Evolutionary conservation across 2,888 invertebrate species (phyloP), one percentile per base, ranked within the genome.

Genomic region (Euzetes globulus): DNA sequence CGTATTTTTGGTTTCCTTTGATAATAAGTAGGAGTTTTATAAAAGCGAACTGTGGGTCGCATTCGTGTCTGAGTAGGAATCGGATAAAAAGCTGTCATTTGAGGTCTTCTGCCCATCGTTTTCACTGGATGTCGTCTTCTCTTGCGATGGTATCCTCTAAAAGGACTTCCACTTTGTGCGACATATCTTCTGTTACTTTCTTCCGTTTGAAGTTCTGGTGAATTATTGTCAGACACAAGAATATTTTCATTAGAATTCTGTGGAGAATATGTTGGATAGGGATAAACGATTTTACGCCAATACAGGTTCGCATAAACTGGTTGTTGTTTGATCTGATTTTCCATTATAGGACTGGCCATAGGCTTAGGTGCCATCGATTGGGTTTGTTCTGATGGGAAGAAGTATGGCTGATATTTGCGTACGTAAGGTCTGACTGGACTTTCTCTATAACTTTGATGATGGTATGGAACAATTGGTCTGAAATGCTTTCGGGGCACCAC

Each of bases 211-310:
- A 37, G 33, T 15, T 63, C 27, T 2, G 15, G 27, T 4, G 19
- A 63, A 63, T 15, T 63, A 19, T 22, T 58, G 25, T 37, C 63
- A 7, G 37, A 63, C 25, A 33, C 1, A 3, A 63, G 1, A 6
- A 13, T 17, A n/a, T 63, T n/a, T 13, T 63, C 37, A 9, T 63
- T 63, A 2, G 33, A n/a, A 13, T n/a, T 33, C 27, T 63, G 63
- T 33, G 5, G n/a, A 1, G 37, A 6, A 63, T 33, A 63, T 33
- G 6, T 2, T 5, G 63, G 63, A 63, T 63, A 63, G 1, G 63
- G 63, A 63, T 63, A 63, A 33, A 63, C 33, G 1, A 63, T 63
- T 63, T 63, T 63, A 63, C 63, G 63, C 63, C 63, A 63, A 63
- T 63, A 63, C 2, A 63, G 63, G 33, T 63, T 63, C 15, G 63